Evolutionary conservation across 2,888 invertebrate species (phyloP), one percentile per base, ranked within the genome.

Genomic region (Agapostemon virescens): DNA sequence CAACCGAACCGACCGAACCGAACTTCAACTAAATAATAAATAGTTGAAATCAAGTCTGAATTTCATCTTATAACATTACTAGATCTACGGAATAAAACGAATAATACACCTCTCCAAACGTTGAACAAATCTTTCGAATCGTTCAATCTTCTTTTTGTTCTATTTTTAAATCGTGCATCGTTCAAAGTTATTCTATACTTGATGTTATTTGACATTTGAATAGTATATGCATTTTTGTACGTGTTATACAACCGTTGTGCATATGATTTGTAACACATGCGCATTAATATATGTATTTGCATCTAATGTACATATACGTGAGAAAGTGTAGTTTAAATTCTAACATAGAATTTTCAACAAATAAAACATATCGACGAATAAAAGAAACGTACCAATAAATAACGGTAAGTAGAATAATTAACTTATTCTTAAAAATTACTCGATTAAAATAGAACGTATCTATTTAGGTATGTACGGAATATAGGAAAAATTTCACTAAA

Each of bases 171-270:
- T 30, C 38, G 17, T 58, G 30, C 45, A 23, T 38, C 20, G 17
- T 40, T 49, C 30, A 68, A 42, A 13, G 36, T 63, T 36, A 36
- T 36, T 36, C n/a, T 36, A 1, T 63, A n/a, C n/a, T 20, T n/a
- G 63, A 63, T 36, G 5, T n/a, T n/a, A 63, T 36, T 23, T 42
- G 2, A 6, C 23, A 77, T 74, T 68, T 79, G 52, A 63, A 71
- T 68, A 72, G 68, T 38, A 38, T 11, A 69, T 58, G 20, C 52
- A 45, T 55, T 61, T 79, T 69, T 63, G 17, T 67, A 15, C 20
- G 49, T 30, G 20, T 78, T 79, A 78, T 20, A 69, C 63, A 72
- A 79, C 55, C 55, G 30, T 20, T 42, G 15, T n/a, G 40, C n/a
- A 55, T 33, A 78, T 49, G 11, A 77, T 72, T 49, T 55, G 33